phyloP scores from a whole-genome alignment of 2,113 vertebrate genomes.

The Hyperopisus bebe region DNA sequence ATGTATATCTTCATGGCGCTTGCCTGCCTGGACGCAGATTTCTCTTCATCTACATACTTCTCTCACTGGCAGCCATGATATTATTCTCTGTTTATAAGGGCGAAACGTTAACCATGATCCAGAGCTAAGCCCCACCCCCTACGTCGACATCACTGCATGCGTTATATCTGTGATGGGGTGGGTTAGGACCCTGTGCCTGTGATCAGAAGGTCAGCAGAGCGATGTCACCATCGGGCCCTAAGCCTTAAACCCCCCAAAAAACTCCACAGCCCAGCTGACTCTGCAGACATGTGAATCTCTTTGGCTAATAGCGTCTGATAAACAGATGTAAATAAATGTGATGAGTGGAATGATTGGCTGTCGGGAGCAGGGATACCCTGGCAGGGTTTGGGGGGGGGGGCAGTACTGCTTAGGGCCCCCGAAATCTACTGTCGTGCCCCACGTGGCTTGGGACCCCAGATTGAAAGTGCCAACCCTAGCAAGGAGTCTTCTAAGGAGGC shows the following conservation, averaged over 20 bases:
- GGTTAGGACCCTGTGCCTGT: not conserved
- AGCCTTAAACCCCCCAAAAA: not conserved
- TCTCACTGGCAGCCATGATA: not conserved
- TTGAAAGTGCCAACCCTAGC: not conserved
- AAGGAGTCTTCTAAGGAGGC: not conserved
- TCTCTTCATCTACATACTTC: not conserved
- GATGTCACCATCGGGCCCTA: not conserved
- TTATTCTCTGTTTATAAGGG: not conserved
- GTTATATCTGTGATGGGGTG: not conserved
- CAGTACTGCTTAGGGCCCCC: not conserved
- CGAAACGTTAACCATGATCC: not conserved
- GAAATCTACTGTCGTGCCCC: not conserved
- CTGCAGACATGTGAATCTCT: not conserved
- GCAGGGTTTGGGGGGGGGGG: not conserved
- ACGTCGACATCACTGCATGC: not conserved
- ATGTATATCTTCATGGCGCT: not conserved
- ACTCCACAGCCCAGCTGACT: not conserved
- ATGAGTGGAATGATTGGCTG: not conserved
- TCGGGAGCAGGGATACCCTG: not conserved
- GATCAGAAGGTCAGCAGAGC: not conserved
- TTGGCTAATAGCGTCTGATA: not conserved
- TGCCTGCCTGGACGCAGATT: not conserved
- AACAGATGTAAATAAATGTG: not conserved
- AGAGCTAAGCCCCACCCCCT: not conserved
- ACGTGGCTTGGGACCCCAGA: not conserved